These are phyloP conservation scores for Setipinna tenuifilis DNA, from an alignment of 2,797 vertebrate species.

Conservation along the genomic window DNA sequence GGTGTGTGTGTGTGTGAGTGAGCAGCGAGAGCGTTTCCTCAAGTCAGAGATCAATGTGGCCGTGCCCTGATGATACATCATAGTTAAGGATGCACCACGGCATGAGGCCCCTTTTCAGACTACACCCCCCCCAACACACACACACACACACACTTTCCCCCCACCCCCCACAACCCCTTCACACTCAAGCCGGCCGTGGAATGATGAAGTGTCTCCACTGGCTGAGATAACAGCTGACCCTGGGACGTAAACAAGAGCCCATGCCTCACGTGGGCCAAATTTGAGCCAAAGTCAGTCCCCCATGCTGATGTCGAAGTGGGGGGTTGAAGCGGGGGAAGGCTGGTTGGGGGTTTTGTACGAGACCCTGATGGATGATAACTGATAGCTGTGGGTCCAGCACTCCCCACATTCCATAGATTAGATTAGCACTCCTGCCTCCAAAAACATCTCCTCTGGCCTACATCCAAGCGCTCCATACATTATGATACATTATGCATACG, in stretches of 20 bases:
- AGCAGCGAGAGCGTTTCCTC: neutral
- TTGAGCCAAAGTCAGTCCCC: too few relatives aligned
- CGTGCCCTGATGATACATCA: constrained; percentile 1
- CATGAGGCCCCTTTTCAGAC: neutral
- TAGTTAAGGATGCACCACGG: constrained; percentile 7
- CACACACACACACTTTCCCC: neutral
- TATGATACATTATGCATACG: neutral
- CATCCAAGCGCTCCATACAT: neutral
- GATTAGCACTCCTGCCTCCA: neutral
- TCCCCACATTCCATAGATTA: constrained; percentile 3
- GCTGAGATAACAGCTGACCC: neutral
- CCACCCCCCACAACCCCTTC: neutral
- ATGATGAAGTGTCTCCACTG: neutral
- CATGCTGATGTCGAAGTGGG: neutral
- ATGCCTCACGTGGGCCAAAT: too few relatives aligned
- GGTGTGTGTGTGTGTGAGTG: neutral
- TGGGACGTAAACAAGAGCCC: neutral
- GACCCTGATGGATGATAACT: constrained; percentile 5
- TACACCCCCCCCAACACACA: neutral
- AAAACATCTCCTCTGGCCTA: neutral
- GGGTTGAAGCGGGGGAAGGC: neutral
- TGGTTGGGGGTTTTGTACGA: neutral
- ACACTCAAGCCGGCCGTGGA: neutral
- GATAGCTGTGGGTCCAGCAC: neutral
- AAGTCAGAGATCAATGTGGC: neutral